These are phyloP conservation scores for Synanthedon formicaeformis DNA, from an alignment of 2,888 invertebrate species.

Conservation along the genomic window DNA sequence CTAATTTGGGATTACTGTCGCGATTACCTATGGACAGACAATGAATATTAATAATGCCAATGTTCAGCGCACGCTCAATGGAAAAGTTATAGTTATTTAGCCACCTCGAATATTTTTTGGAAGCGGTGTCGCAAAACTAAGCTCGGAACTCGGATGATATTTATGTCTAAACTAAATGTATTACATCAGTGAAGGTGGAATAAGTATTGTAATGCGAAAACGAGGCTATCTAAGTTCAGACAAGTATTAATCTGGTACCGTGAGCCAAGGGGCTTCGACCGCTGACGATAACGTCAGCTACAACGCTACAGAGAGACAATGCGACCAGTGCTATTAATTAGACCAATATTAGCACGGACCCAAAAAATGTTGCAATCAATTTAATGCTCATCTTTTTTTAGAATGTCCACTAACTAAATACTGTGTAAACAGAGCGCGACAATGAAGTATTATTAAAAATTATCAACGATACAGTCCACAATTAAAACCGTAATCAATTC, in stretches of 20 bases:
- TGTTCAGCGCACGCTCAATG: too few relatives aligned
- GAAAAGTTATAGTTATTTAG: too few relatives aligned
- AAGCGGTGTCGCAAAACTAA: too few relatives aligned
- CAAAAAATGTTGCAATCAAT: not conserved
- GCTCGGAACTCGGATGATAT: too few relatives aligned
- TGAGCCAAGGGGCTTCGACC: slow-evolving; percentile 56
- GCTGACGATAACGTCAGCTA: slow-evolving; percentile 44
- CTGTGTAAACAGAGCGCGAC: too few relatives aligned
- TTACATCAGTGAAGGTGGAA: slow-evolving; percentile 20
- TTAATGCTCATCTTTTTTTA: not conserved
- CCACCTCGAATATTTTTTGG: too few relatives aligned
- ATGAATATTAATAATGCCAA: not conserved
- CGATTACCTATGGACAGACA: not conserved
- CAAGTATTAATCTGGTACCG: slow-evolving; percentile 46
- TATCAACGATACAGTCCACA: too few relatives aligned
- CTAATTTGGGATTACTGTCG: not conserved
- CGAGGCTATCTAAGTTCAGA: slow-evolving; percentile 50
- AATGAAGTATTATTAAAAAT: too few relatives aligned
- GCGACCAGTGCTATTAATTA: slow-evolving; percentile 18
- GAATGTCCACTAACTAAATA: too few relatives aligned
- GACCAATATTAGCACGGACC: slow-evolving; percentile 19
- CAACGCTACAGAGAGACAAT: slow-evolving; percentile 13
- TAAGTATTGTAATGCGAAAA: slow-evolving; percentile 22
- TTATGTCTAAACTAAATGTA: not conserved
- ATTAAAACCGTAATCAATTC: not conserved